Conservation (phyloP, 1,140 invertebrate species). For the Druon quercuslanigerum region DNA sequence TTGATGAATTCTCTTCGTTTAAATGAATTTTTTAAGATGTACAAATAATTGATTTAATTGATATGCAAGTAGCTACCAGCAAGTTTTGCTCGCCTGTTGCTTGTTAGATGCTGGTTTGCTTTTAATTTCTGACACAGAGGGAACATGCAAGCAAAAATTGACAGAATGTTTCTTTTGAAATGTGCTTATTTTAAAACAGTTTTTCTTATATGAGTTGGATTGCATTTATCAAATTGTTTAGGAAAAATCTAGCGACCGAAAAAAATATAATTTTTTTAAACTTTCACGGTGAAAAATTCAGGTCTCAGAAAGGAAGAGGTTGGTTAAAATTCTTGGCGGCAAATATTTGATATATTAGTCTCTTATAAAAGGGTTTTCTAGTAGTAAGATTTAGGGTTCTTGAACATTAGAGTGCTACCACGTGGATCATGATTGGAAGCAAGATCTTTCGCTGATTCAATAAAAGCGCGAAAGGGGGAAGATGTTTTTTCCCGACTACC, state of each 20-base stretch:
- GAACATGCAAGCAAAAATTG: too few species aligned
- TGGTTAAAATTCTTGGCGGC: not conserved
- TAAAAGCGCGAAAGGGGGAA: slow-evolving; percentile 22
- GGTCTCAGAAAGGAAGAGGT: not conserved
- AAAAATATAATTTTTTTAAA: too few species aligned
- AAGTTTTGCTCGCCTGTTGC: too few species aligned
- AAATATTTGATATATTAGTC: slow-evolving; percentile 9
- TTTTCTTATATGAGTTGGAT: too few species aligned
- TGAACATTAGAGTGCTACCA: slow-evolving; percentile 32
- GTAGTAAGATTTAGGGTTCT: slow-evolving; percentile 12
- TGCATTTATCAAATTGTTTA: not conserved
- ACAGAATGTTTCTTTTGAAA: too few species aligned
- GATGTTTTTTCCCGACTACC: slow-evolving; percentile 47
- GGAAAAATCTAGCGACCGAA: not conserved
- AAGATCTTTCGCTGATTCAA: slow-evolving; percentile 44
- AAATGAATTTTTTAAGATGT: too few species aligned
- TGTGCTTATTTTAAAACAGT: not conserved
- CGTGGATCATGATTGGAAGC: slow-evolving; percentile 45
- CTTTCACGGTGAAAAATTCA: slow-evolving; percentile 27
- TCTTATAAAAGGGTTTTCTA: slow-evolving; percentile 1
- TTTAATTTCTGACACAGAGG: too few species aligned
- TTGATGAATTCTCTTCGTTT: too few species aligned
- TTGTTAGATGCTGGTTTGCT: too few species aligned
- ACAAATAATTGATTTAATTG: too few species aligned
- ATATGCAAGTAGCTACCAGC: too few species aligned